Base-by-base conservation (phyloP, 1,140 invertebrate genomes). In the Drepana arcuata region DNA sequence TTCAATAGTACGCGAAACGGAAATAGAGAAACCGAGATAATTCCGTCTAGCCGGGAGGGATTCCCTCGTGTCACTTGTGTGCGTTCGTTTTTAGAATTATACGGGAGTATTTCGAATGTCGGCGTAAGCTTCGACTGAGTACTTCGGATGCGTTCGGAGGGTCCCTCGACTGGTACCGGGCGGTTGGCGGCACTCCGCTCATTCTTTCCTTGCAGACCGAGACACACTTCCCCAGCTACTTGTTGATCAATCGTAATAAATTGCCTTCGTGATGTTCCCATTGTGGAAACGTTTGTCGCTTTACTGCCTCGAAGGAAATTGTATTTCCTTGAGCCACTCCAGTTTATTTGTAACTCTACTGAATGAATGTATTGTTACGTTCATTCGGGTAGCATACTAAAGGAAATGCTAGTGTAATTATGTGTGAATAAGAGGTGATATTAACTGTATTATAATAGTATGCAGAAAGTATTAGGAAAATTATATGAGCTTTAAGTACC, bases 171-270 rank as follows among this genome's bases (percentile, higher is more conserved):
- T 51, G 50, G 43, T 37, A 48, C n/a, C 45, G 43, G 45, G 31
- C 41, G 43, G 53, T 48, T 54, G 45, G 41, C 44, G 55, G 47
- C 48, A 54, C 49, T 47, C 45, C 41, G 47, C 58, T 57, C 61
- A 68, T 74, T 74, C 70, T 69, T 73, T 67, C 62, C 57, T 59
- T 63, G 60, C 57, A 59, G 57, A 61, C 56, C 58, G 64, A 50
- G 51, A 40, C 41, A 48, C 53, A 46, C 45, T 69, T 70, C 70
- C 74, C 74, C 72, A 62, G 69, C 75, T 62, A 81, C 77, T 81
- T 81, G 77, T 81, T 81, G 77, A 81, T 77, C 77, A 77, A 69
- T 81, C 63, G 71, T 78, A 78, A 81, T 81, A 79, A 79, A 81
- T 78, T 77, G 70, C 72, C 65, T 63, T 66, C 70, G 63, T 81